These are phyloP conservation scores for Cettia cetti DNA, from an alignment of 2,113 vertebrate genomes.

Conservation along the genomic window DNA sequence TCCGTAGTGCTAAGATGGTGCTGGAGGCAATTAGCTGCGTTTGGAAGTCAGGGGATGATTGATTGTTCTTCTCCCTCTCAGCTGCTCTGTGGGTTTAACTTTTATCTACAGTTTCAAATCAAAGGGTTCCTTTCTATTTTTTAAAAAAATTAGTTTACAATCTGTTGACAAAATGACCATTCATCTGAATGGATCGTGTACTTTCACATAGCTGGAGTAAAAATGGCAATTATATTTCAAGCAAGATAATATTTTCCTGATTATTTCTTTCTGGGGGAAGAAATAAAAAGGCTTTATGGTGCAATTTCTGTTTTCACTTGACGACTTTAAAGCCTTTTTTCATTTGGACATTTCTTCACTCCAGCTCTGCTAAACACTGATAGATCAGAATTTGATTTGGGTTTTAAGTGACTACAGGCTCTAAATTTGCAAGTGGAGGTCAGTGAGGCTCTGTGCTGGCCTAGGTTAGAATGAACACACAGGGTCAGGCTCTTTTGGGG, in stretches of 20 bases:
- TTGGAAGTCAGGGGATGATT: conserved; percentile 1
- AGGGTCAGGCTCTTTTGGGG: too few relatives aligned
- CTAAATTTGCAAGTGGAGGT: not conserved
- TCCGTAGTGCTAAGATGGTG: conserved; percentile 2
- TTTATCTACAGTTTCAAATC: conserved; percentile 35
- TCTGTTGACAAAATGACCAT: not conserved
- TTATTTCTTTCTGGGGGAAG: not conserved
- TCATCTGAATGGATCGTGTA: not conserved
- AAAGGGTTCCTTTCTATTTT: not conserved
- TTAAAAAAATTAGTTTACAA: not conserved
- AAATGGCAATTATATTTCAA: not conserved
- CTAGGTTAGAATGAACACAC: not conserved
- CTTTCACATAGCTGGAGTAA: not conserved
- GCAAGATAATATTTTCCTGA: not conserved
- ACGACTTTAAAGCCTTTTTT: not conserved
- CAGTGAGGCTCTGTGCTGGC: not conserved
- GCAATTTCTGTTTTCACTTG: not conserved
- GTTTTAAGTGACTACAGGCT: not conserved
- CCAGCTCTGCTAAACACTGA: not conserved
- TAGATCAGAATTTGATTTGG: not conserved
- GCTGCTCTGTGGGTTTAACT: conserved; percentile 35
- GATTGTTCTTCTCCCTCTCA: conserved; percentile 34
- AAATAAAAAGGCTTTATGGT: not conserved
- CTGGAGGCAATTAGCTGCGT: conserved; percentile 38
- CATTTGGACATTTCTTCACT: not conserved